Evolutionary conservation across 2,797 vertebrate genomes (phyloP).

Genomic region (Ctenopoma multispine): DNA sequence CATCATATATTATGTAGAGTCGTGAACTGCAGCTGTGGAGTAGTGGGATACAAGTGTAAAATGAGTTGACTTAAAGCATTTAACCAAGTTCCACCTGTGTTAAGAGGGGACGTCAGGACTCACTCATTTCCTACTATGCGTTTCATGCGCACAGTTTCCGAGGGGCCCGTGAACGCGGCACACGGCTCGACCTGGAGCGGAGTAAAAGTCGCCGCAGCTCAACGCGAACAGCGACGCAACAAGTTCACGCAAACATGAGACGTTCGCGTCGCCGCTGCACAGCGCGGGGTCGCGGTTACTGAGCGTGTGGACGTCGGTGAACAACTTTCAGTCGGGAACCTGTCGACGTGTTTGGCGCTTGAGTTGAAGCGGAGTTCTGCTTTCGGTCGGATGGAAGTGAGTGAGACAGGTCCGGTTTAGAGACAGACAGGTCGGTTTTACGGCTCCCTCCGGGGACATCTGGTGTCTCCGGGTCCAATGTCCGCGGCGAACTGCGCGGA

Average conservation of each 20-base stretch:
- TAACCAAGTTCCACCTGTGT: too few species aligned
- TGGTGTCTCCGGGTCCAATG: slow-evolving; percentile 79
- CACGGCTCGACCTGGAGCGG: slow-evolving; percentile 54
- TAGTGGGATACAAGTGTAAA: too few species aligned
- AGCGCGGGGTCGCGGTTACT: background rate
- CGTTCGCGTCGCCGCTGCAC: accelerated
- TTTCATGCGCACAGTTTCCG: slow-evolving; percentile 1
- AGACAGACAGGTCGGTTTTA: slow-evolving; percentile 29
- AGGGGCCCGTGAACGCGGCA: slow-evolving; percentile 41
- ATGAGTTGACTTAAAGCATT: too few species aligned
- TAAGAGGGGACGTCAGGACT: too few species aligned
- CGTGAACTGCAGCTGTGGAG: too few species aligned
- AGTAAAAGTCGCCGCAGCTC: slow-evolving; percentile 43
- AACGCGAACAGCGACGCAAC: slow-evolving; percentile 26
- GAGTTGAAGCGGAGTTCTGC: slow-evolving; percentile 45
- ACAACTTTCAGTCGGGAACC: slow-evolving; percentile 26
- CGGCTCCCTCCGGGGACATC: background rate
- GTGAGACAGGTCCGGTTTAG: slow-evolving; percentile 46
- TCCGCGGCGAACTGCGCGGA: slow-evolving; percentile 88
- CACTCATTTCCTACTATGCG: background rate
- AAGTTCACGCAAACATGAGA: slow-evolving; percentile 14
- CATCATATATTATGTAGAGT: too few species aligned
- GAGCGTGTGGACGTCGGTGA: background rate
- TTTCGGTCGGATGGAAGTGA: slow-evolving; percentile 58
- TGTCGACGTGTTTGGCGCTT: slow-evolving; percentile 25